A percentile compares a stretch with the other conserved stretches of the same genome.
These are phyloP conservation scores for Dryococelus australis DNA, from an alignment of 2,888 invertebrate genomes.

Conservation along the genomic window DNA sequence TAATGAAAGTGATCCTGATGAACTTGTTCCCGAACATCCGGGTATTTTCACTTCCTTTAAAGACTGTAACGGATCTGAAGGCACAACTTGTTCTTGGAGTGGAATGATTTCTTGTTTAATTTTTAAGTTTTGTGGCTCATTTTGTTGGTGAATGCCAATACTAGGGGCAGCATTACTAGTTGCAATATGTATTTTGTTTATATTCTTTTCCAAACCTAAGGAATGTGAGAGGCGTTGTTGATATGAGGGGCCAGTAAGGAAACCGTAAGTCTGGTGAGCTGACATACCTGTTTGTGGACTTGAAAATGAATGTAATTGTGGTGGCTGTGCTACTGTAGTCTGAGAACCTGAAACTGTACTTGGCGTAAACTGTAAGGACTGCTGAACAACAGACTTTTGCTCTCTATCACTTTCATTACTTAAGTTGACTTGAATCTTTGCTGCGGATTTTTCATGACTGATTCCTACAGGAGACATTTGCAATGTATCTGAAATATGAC, in stretches of 20 bases:
- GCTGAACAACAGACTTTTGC: not conserved
- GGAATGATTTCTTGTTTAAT: conserved; percentile 69
- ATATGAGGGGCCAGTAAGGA: conserved; percentile 64
- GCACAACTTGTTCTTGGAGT: conserved; percentile 49
- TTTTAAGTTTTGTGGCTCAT: conserved; percentile 76
- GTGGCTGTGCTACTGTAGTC: conserved; percentile 30
- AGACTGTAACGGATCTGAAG: conserved; percentile 76
- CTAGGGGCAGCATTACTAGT: not conserved
- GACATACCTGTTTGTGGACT: conserved; percentile 32
- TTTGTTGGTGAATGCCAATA: conserved; percentile 53
- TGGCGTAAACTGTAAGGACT: conserved; percentile 31
- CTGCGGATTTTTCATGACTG: conserved; percentile 28
- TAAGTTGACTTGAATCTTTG: conserved; percentile 19
- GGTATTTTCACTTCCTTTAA: conserved; percentile 82
- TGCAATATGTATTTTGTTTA: not conserved
- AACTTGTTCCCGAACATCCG: conserved; percentile 64
- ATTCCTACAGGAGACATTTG: conserved; percentile 12
- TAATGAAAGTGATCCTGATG: conserved; percentile 53
- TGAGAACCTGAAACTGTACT: conserved; percentile 32
- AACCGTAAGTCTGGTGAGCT: conserved; percentile 62
- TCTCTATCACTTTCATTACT: conserved; percentile 34
- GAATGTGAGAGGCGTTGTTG: conserved; percentile 51
- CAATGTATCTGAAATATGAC: not conserved
- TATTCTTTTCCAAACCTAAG: conserved; percentile 21
- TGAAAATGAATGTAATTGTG: conserved; percentile 27